A percentile compares a stretch with the other conserved stretches of the same genome.
Evolutionary conservation across 2,797 vertebrate genomes (phyloP).

Genomic region (Syndactyla subalaris): DNA sequence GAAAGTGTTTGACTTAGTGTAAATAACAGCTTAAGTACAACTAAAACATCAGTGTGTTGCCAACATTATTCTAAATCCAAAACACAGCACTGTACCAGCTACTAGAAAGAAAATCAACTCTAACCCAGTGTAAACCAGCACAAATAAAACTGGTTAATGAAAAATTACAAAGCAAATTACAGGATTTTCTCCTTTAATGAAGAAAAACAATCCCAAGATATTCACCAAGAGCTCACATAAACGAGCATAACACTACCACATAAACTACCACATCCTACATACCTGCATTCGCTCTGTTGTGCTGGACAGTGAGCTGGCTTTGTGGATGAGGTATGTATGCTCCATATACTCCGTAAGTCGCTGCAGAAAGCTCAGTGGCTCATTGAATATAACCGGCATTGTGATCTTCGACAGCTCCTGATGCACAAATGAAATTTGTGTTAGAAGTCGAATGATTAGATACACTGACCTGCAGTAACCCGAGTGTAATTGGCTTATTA

Average conservation of each 20-base stretch:
- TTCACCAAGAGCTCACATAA: not conserved
- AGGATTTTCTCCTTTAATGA: not conserved
- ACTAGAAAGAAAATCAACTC: not conserved
- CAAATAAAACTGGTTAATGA: not conserved
- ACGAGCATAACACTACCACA: too few species aligned
- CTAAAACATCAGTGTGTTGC: not conserved
- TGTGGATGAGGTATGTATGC: conserved; percentile 97
- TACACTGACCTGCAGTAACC: not conserved
- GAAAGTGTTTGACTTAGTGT: not conserved
- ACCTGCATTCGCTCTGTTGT: conserved; percentile 96
- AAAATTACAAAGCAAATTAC: not conserved
- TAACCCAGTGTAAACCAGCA: not conserved
- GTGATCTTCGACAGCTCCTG: conserved; percentile 98
- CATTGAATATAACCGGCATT: conserved; percentile 97
- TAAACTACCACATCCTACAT: not conserved
- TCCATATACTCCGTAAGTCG: conserved; percentile 97
- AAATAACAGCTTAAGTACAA: not conserved
- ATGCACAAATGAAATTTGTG: conserved; percentile 6
- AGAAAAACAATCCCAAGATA: not conserved
- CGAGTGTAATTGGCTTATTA: conserved; percentile 23
- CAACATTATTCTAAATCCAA: not conserved
- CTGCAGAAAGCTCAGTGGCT: conserved; percentile 97
- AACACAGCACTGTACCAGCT: not conserved
- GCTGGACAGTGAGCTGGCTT: conserved; percentile 87
- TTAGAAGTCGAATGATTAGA: not conserved